A percentile compares a stretch with the other conserved stretches of the same genome.
These are phyloP conservation scores for Sebastes umbrosus DNA, from an alignment of 2,797 vertebrate genomes.

Conservation along the genomic window DNA sequence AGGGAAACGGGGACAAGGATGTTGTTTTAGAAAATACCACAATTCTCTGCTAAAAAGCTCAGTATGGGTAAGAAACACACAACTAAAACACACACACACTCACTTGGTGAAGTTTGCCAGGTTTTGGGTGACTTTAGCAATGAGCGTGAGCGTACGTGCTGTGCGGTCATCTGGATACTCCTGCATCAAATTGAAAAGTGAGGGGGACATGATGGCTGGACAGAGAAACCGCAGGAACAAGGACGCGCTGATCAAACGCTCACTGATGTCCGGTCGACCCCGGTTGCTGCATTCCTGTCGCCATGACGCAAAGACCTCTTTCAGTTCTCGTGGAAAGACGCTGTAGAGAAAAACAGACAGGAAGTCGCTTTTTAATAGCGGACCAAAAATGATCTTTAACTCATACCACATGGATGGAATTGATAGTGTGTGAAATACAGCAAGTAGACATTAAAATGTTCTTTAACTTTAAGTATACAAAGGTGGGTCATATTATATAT, in stretches of 20 bases:
- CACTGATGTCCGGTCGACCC: slow-evolving; percentile 96
- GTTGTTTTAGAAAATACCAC: not conserved
- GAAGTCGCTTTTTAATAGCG: not conserved
- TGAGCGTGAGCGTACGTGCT: slow-evolving; percentile 95
- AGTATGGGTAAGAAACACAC: not conserved
- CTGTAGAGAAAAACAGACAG: slow-evolving; percentile 70
- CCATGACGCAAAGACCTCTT: slow-evolving; percentile 98
- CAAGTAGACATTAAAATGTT: too few species aligned
- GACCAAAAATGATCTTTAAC: not conserved
- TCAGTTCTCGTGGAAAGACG: slow-evolving; percentile 95
- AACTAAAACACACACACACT: slow-evolving; percentile 43
- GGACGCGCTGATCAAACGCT: slow-evolving; percentile 97
- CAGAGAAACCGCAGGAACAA: slow-evolving; percentile 97
- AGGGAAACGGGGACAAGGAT: not conserved
- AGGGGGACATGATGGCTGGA: slow-evolving; percentile 98
- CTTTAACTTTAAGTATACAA: not conserved
- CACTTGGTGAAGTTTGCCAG: slow-evolving; percentile 99
- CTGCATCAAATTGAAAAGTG: slow-evolving; percentile 95
- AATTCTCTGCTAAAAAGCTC: not conserved
- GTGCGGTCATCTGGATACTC: slow-evolving; percentile 98
- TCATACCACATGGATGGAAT: not conserved
- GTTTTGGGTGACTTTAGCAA: slow-evolving; percentile 99
- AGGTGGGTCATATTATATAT: too few species aligned
- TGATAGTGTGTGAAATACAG: not conserved
- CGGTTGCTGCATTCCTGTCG: slow-evolving; percentile 95